phyloP scores from a whole-genome alignment of 2,797 vertebrate genomes.

The Manis pentadactyla region DNA sequence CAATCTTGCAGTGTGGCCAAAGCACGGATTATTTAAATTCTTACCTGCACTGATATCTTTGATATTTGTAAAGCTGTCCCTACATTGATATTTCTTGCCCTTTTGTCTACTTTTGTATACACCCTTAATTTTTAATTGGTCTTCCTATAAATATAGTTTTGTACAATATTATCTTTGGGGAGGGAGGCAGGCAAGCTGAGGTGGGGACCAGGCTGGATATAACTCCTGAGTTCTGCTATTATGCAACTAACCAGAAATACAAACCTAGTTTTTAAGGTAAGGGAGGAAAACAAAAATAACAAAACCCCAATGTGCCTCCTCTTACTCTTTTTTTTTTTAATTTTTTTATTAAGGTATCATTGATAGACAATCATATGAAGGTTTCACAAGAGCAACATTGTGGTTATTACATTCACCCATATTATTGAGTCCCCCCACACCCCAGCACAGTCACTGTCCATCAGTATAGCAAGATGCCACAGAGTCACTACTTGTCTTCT shows the following conservation, averaged over 20 bases:
- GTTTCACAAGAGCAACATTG: too few species aligned
- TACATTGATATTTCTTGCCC: constrained; percentile 15
- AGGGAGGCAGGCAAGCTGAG: constrained; percentile 72
- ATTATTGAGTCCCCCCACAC: too few species aligned
- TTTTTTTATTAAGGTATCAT: too few species aligned
- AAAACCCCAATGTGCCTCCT: background rate
- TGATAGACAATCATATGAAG: too few species aligned
- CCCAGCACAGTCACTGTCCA: too few species aligned
- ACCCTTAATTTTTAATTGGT: constrained; percentile 76
- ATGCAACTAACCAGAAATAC: constrained; percentile 80
- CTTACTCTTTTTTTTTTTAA: too few species aligned
- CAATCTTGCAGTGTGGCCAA: background rate
- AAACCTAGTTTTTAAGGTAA: constrained; percentile 80
- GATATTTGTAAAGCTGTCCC: background rate
- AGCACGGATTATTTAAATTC: background rate
- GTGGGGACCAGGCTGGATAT: constrained; percentile 75
- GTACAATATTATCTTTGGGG: constrained; percentile 82
- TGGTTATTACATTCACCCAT: too few species aligned
- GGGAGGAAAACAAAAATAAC: background rate
- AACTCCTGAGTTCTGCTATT: constrained; percentile 67
- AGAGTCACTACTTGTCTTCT: too few species aligned
- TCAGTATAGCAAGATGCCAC: too few species aligned
- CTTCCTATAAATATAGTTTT: constrained; percentile 87
- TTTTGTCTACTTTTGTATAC: constrained; percentile 66
- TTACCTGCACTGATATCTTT: background rate